Conservation (phyloP, 2,888 invertebrate species). For the Sinelater perroti region DNA sequence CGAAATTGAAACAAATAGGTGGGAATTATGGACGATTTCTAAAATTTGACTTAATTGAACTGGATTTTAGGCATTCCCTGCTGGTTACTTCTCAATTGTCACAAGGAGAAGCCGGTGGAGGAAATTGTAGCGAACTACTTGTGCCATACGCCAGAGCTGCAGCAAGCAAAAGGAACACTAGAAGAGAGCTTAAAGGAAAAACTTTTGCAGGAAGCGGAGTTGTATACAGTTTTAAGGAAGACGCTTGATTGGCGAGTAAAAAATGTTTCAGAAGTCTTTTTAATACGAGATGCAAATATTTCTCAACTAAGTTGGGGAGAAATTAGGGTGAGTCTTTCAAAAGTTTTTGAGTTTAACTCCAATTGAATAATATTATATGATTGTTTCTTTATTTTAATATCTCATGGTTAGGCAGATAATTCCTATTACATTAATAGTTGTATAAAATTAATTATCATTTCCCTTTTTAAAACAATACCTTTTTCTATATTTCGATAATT, state of each 20-base stretch:
- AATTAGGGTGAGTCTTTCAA: background rate
- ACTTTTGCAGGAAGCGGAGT: constrained; percentile 30
- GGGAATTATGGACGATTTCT: background rate
- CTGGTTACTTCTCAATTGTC: constrained; percentile 39
- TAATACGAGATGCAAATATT: constrained; percentile 21
- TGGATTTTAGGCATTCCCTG: constrained; percentile 37
- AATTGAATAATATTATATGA: no score
- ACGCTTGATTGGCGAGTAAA: constrained; percentile 18
- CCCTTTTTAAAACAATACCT: no score
- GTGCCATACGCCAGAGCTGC: constrained; percentile 28
- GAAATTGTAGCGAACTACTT: constrained; percentile 32
- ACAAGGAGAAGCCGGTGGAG: constrained; percentile 25
- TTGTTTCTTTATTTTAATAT: no score
- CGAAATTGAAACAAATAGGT: constrained; percentile 6
- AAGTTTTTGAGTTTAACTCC: background rate
- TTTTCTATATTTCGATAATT: no score
- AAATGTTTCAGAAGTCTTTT: constrained; percentile 30
- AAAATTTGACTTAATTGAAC: no score
- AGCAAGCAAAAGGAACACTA: constrained; percentile 17
- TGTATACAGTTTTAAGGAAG: constrained; percentile 32
- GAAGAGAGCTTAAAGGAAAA: constrained; percentile 23
- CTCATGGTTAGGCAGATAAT: no score
- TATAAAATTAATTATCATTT: no score
- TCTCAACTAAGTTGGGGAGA: no score
- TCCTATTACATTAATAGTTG: no score